Percentiles rank a stretch among this genome's conserved stretches.
phyloP scores from a whole-genome alignment of 1,140 invertebrate species.

The Portunus trituberculatus region DNA sequence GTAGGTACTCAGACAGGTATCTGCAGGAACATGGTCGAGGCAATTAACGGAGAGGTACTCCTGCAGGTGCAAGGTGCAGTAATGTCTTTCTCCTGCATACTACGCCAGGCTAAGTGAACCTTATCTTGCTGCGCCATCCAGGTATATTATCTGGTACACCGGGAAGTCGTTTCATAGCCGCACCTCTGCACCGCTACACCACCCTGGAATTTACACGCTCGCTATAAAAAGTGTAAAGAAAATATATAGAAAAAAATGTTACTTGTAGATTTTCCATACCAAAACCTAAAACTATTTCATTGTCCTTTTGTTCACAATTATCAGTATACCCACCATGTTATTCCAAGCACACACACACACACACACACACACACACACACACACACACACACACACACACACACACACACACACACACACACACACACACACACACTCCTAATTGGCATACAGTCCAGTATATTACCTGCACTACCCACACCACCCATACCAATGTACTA shows the following conservation, averaged over 20 bases:
- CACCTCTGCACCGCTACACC: no score
- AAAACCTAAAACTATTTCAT: no score
- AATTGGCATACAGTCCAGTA: not conserved
- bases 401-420: not conserved
- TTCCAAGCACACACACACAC: not conserved
- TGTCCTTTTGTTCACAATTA: no score
- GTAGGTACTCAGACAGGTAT: not conserved
- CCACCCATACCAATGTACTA: not conserved
- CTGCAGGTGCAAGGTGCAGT: not conserved
- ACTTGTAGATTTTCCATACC: no score
- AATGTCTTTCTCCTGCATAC: no score
- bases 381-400: not conserved
- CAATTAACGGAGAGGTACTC: not conserved
- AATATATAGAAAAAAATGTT: no score
- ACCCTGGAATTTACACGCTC: no score
- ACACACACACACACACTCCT: not conserved
- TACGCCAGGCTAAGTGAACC: no score
- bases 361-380: not conserved
- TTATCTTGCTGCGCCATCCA: no score
- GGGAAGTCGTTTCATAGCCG: no score
- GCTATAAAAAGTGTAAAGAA: no score
- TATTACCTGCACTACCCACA: not conserved
- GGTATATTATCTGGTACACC: no score
- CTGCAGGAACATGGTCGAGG: not conserved
- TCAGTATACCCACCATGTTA: not conserved